Percentiles rank a stretch among this genome's conserved stretches.
Conservation (phyloP, 2,113 vertebrate genomes). For the Sporophila hypoxantha region DNA sequence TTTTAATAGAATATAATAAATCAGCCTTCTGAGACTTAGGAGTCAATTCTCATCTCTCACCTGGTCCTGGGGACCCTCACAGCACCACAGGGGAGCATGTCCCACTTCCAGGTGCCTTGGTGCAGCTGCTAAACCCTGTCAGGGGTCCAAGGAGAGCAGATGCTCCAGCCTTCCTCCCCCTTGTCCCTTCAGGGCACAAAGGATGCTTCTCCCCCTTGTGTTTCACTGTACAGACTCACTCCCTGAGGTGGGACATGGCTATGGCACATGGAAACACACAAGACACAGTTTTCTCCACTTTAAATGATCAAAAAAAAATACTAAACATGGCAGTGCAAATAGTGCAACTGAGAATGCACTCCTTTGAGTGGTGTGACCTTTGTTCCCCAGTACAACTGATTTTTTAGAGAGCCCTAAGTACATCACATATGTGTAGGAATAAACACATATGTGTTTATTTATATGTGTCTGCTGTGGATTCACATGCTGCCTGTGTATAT, state of each 20-base stretch:
- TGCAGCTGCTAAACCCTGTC: neutral
- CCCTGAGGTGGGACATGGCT: neutral
- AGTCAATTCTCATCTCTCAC: no score
- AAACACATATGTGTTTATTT: no score
- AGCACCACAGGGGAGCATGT: neutral
- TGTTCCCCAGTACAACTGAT: neutral
- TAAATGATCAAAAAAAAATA: neutral
- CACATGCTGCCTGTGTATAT: neutral
- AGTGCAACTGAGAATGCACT: neutral
- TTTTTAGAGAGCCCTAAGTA: neutral
- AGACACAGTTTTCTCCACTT: neutral
- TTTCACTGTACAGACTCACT: neutral
- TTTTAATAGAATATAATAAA: no score
- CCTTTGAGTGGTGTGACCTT: neutral
- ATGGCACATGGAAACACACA: accelerated
- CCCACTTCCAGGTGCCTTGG: neutral
- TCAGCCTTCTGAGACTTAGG: no score
- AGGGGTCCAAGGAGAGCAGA: neutral
- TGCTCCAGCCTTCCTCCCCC: neutral
- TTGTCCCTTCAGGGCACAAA: neutral
- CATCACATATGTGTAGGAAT: accelerated
- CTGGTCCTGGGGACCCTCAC: no score
- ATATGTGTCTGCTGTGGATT: no score
- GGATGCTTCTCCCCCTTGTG: neutral
- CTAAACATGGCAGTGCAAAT: neutral